These are phyloP conservation scores for Chrysogorgia sp. DNA, from an alignment of 92 coral and sea anemone genomes.

Conservation along the genomic window DNA sequence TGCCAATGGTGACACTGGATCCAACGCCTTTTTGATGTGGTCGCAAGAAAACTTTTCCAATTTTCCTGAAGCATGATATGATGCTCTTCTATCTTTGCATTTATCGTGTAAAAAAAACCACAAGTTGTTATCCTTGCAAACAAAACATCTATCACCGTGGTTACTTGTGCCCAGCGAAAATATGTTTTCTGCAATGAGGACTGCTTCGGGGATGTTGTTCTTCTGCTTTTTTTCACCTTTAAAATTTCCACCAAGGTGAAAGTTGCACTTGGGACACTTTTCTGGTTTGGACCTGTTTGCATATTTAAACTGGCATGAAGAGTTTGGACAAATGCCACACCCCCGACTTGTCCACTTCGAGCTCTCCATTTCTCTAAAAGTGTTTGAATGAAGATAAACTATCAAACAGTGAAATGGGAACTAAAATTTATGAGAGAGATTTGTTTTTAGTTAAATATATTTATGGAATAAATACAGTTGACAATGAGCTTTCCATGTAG, in stretches of 20 bases:
- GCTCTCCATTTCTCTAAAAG: neutral
- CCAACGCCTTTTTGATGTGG: neutral
- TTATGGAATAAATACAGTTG: too few relatives aligned
- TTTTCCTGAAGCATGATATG: neutral
- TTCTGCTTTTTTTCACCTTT: slow-evolving; percentile 4
- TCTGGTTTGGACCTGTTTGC: slow-evolving; percentile 31
- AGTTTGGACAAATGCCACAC: slow-evolving; percentile 4
- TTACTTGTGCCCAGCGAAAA: slow-evolving; percentile 10
- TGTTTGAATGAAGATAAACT: too few relatives aligned
- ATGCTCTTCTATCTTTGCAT: neutral
- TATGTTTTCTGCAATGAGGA: neutral
- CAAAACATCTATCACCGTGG: slow-evolving; percentile 16
- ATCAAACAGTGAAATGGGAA: too few relatives aligned
- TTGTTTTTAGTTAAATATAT: too few relatives aligned
- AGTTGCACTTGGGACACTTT: slow-evolving; percentile 24
- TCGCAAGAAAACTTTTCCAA: neutral
- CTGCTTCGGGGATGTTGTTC: slow-evolving; percentile 5
- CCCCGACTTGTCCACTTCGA: slow-evolving; percentile 13
- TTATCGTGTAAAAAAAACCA: slow-evolving; percentile 2
- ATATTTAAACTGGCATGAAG: neutral
- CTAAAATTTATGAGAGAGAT: too few relatives aligned
- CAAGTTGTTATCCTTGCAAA: slow-evolving; percentile 1
- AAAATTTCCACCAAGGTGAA: slow-evolving; percentile 33
- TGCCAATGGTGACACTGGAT: neutral
- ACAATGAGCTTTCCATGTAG: too few relatives aligned